Conservation (phyloP, 2,888 invertebrate species). For the Alloscopus bannaensis region DNA sequence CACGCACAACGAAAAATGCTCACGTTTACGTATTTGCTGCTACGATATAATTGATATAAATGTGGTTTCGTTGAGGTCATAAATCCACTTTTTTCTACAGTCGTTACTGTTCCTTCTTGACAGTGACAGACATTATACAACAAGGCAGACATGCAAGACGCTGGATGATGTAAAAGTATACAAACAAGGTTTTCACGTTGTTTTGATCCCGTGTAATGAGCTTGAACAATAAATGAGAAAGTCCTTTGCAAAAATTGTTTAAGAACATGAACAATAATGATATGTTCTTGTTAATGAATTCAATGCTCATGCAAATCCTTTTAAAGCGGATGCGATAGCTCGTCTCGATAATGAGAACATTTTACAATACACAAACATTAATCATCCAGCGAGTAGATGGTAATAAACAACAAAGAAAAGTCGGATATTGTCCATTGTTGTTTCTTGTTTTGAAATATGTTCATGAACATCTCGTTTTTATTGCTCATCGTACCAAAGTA, state of each 20-base stretch:
- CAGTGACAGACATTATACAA: slow-evolving; percentile 46
- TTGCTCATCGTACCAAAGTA: no score
- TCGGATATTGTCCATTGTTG: background rate
- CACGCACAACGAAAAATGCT: no score
- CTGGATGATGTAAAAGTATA: no score
- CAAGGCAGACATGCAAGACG: no score
- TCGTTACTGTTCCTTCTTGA: slow-evolving; percentile 20
- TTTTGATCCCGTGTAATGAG: background rate
- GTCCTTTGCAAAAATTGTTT: background rate
- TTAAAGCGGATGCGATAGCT: no score
- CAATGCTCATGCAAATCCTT: background rate
- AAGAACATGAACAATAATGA: slow-evolving; percentile 41
- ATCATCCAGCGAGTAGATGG: slow-evolving; percentile 18
- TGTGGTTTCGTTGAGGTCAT: slow-evolving; percentile 45
- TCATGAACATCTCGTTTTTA: slow-evolving; percentile 5
- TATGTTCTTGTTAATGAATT: slow-evolving; percentile 1
- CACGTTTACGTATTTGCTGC: background rate
- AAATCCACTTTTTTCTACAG: slow-evolving; percentile 34
- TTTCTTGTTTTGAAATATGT: background rate
- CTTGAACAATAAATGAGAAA: background rate
- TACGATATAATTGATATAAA: no score
- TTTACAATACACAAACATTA: slow-evolving; percentile 46
- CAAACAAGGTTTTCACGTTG: no score
- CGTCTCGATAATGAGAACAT: slow-evolving; percentile 53
- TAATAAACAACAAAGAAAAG: background rate